Base-by-base conservation (phyloP, 1,140 invertebrate species). In the Pteromalus puparum region DNA sequence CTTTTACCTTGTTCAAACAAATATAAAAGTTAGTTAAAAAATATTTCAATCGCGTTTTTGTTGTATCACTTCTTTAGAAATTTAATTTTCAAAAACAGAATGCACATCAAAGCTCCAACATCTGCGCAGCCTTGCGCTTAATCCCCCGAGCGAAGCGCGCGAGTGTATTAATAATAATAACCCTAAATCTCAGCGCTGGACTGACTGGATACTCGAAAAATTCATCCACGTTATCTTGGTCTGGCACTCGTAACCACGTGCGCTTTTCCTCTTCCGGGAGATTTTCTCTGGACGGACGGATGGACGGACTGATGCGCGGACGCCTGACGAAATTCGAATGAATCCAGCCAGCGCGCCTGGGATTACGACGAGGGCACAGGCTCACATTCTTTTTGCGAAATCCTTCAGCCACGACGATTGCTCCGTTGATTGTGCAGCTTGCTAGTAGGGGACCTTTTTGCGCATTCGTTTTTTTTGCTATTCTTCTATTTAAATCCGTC, bases 91-190 rank as follows among this genome's bases (percentile, higher is more conserved):
- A 18, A 48, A 13, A 18, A 26, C 1, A 18, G 7, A 0, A 15
- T 1, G 30, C 28, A 38, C 48, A 75, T 74, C 28, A 82, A 75
- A 75, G 21, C n/a, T n/a, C 24, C 42, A 13, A 34, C 48, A 38
- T 38, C n/a, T 9, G 28, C 18, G 7, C n/a, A n/a, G n/a, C 24
- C 15, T n/a, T 21, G 15, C 53, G 6, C 21, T 76, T 82, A 82
- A 82, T 76, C 61, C 24, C 0, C 15, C 34, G 4, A n/a, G 4
- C 18, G 18, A 2, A 1, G 18, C n/a, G 73, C 21, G 73, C 21
- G 38, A n/a, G n/a, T 6, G 15, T 76, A 76, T 82, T 82, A 82
- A 82, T 76, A 76, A 75, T 75, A 82, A 34, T 26, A 38, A 46
- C 10, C 28, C 53, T 61, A 70, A 70, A 30, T 70, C 28, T 26